phyloP scores from a whole-genome alignment of 30 jellyfish, hydroid and myxozoan genomes.

The Phacellophora camtschatica region DNA sequence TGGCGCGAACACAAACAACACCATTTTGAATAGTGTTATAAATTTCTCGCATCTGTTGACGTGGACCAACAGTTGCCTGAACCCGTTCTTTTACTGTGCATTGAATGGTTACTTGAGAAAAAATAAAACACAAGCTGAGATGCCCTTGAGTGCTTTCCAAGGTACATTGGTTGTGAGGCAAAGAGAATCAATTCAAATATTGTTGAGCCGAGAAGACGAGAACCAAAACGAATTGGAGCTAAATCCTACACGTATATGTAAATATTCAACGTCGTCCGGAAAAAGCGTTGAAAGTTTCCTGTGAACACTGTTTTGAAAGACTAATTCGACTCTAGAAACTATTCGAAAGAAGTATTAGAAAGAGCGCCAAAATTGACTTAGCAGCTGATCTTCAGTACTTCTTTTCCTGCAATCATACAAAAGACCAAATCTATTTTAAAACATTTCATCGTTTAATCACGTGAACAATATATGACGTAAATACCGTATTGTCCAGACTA shows the following conservation, averaged over 20 bases:
- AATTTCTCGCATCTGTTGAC: slow-evolving; percentile 53
- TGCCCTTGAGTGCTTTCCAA: neutral
- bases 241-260: neutral
- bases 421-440: no score
- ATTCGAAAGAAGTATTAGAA: no score
- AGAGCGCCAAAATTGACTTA: no score
- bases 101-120: slow-evolving; percentile 48
- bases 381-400: no score
- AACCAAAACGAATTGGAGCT: neutral
- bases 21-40: slow-evolving; percentile 1
- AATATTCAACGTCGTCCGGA: neutral
- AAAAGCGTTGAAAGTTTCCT: slow-evolving; percentile 10
- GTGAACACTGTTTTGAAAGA: neutral
- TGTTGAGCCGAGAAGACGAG: slow-evolving; percentile 26
- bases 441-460: no score
- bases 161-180: neutral
- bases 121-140: neutral
- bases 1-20: slow-evolving; percentile 20
- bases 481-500: no score
- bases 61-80: slow-evolving; percentile 78
- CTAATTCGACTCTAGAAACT: neutral
- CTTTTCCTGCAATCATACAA: no score
- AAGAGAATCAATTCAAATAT: slow-evolving; percentile 43
- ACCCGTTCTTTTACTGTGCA: slow-evolving; percentile 78
- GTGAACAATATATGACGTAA: no score